phyloP scores from a whole-genome alignment of 2,113 vertebrate genomes.

The Pyxicephalus adspersus region DNA sequence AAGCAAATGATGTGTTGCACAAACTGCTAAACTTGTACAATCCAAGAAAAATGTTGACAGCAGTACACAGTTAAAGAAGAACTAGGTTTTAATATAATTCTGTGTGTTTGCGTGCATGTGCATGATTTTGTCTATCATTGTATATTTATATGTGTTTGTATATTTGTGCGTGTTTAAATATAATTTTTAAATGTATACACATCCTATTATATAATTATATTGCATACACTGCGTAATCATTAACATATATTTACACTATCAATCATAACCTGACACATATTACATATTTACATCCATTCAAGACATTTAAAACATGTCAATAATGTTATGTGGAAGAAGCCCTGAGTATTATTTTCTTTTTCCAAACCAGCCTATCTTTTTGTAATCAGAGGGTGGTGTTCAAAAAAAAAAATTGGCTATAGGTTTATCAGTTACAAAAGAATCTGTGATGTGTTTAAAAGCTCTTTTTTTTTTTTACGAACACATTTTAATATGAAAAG shows the following conservation, averaged over 20 bases:
- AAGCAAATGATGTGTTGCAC: not conserved
- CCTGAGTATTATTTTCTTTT: not conserved
- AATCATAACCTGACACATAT: too few relatives aligned
- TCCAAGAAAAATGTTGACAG: not conserved
- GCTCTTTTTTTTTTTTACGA: constrained; percentile 68
- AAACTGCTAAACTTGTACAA: not conserved
- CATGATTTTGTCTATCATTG: too few relatives aligned
- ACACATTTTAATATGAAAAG: constrained; percentile 67
- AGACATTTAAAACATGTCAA: too few relatives aligned
- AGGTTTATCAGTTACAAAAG: not conserved
- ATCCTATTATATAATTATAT: too few relatives aligned
- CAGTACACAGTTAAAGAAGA: too few relatives aligned
- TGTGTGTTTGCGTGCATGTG: not conserved
- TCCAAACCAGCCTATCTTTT: not conserved
- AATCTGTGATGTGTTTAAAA: constrained; percentile 36
- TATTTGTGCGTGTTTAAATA: too few relatives aligned
- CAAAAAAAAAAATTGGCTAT: not conserved
- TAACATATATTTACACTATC: too few relatives aligned
- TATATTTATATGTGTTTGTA: too few relatives aligned
- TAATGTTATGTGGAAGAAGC: too few relatives aligned
- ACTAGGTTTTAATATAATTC: not conserved
- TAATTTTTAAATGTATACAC: too few relatives aligned
- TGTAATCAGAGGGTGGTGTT: not conserved
- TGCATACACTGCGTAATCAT: too few relatives aligned
- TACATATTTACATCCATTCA: too few relatives aligned